Base-by-base conservation (phyloP, 2,113 vertebrate species). In the Neogale vison region DNA sequence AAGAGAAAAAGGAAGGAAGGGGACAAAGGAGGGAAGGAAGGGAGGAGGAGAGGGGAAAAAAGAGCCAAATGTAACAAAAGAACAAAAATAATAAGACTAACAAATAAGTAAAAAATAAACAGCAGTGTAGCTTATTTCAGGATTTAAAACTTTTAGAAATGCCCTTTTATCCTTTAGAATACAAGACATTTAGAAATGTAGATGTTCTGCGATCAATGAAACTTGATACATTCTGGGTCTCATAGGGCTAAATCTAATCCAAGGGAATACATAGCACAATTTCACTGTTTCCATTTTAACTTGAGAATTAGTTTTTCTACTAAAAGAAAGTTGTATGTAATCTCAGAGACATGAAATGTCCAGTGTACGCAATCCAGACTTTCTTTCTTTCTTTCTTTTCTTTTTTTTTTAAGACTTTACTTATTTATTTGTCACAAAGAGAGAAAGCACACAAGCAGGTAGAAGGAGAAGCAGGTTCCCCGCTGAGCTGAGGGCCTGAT, bases 11-110 rank as follows among this genome's bases (percentile, higher is more conserved):
- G 1, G 20, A 72, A 7, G 9, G 1, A 50, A 61, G 2, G 12
- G 2, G 20, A 6, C 1, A 21, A 20, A 74, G 3, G 2, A 20
- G 59, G 8, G 7, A 18, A 24, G 36, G 4, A 15, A 67, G 4
- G 6, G 12, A 9, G 3, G 3, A 42, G 15, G 20, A 2, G 14
- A 72, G 9, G 6, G 47, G n/a, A 91, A 11, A 55, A 20, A 55
- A 7, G 0, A 45, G n/a, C 23, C 9, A 65, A 55, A 42, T 72
- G 13, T 76, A 45, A n/a, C 26, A 77, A 4, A 13, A 36, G 21
- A 29, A 82, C 8, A 42, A 12, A 26, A 20, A 69, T 13, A 80
- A 52, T n/a, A 39, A 57, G 57, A 59, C 55, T 21, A 18, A 36
- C 29, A 89, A 80, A 82, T 2, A 50, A 45, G 15, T 5, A 81